Percentiles rank a stretch among this genome's conserved stretches.
phyloP scores from a whole-genome alignment of 2,113 vertebrate genomes.

The Edolisoma coerulescens region DNA sequence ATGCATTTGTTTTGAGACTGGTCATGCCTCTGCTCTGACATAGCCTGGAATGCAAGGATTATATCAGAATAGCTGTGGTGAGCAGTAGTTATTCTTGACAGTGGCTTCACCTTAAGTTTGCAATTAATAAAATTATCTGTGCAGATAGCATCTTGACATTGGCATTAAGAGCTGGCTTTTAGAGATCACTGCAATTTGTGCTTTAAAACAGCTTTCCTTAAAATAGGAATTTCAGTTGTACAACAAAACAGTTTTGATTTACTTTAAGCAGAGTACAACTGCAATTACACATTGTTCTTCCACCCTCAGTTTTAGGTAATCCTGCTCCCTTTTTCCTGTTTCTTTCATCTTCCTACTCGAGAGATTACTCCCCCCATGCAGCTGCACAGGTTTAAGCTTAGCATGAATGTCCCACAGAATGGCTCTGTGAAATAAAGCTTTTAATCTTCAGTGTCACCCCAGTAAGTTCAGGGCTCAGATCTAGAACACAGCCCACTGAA shows the following conservation, averaged over 20 bases:
- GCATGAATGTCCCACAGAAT: neutral
- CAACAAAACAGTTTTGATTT: neutral
- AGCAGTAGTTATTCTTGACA: neutral
- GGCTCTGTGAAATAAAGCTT: neutral
- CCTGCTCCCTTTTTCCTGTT: neutral
- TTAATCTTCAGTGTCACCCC: neutral
- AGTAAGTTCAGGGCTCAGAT: neutral
- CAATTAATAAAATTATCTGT: neutral
- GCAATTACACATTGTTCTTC: neutral
- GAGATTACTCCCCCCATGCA: neutral
- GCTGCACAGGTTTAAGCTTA: neutral
- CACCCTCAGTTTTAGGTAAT: neutral
- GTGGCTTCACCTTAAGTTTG: neutral
- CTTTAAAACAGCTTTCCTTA: neutral
- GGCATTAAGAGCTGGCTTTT: neutral
- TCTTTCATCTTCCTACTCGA: constrained; percentile 37
- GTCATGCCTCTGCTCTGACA: neutral
- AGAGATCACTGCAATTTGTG: neutral
- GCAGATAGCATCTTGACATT: neutral
- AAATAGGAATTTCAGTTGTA: neutral
- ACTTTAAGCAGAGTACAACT: neutral
- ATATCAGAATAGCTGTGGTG: neutral
- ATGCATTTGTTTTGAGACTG: neutral
- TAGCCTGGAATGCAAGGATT: neutral
- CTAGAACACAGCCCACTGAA: neutral